Evolutionary conservation across 2,888 invertebrate genomes (phyloP).

Genomic region (Arctia plantaginis): DNA sequence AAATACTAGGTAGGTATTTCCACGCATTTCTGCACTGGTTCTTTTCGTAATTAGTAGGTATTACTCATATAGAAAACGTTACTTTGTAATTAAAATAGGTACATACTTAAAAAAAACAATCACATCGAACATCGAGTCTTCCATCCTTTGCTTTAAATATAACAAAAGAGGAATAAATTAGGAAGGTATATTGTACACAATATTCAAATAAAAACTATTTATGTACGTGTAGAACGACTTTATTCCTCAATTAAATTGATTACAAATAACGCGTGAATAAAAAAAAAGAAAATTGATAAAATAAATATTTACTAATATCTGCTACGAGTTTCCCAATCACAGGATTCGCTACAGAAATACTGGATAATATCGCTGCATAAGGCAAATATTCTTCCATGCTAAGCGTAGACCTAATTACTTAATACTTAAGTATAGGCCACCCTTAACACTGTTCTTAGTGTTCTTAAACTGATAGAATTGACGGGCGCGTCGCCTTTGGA

Average conservation of each 20-base stretch:
- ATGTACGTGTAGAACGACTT: not conserved
- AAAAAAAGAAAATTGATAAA: not conserved
- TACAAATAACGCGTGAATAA: too few relatives aligned
- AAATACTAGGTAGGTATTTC: constrained; percentile 12
- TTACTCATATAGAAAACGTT: constrained; percentile 15
- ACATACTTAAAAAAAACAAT: not conserved
- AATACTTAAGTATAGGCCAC: too few relatives aligned
- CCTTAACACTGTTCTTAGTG: not conserved
- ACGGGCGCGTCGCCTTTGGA: too few relatives aligned
- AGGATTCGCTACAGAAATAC: not conserved
- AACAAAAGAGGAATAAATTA: not conserved
- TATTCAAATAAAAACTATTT: not conserved
- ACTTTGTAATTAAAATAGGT: constrained; percentile 2
- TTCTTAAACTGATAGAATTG: too few relatives aligned
- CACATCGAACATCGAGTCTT: not conserved
- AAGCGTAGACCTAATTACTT: not conserved
- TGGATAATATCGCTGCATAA: not conserved
- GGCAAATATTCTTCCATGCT: not conserved
- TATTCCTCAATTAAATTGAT: too few relatives aligned
- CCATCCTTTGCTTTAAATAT: not conserved
- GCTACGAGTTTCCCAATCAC: not conserved
- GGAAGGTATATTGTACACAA: not conserved
- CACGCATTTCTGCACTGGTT: constrained; percentile 22
- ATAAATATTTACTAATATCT: not conserved
- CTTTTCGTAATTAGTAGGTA: constrained; percentile 12